These are phyloP conservation scores for Sula dactylatra DNA, from an alignment of 2,113 vertebrate genomes.

Conservation along the genomic window DNA sequence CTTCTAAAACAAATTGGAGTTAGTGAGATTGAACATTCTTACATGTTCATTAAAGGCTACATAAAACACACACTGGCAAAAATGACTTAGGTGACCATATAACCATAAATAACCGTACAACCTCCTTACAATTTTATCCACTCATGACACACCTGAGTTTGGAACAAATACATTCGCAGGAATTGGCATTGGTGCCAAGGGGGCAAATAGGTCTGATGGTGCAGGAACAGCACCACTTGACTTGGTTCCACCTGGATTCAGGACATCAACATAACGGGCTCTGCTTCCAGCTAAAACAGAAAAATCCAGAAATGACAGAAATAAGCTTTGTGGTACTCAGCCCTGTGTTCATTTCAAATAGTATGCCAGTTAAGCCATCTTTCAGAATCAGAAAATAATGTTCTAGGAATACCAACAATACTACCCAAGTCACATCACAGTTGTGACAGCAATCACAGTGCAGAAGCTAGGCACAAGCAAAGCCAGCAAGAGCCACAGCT, in stretches of 20 bases:
- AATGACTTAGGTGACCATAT: background rate
- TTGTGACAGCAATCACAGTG: background rate
- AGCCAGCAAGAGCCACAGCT: background rate
- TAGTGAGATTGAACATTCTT: background rate
- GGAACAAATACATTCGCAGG: slow-evolving; percentile 86
- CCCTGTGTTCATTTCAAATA: background rate
- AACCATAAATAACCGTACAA: background rate
- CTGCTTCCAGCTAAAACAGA: slow-evolving; percentile 73
- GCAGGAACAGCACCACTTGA: slow-evolving; percentile 72
- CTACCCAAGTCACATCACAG: background rate
- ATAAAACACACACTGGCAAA: background rate
- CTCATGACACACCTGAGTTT: slow-evolving; percentile 77
- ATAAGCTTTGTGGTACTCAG: background rate
- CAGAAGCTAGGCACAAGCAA: background rate
- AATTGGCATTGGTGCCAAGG: slow-evolving; percentile 90
- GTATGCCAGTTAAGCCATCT: background rate
- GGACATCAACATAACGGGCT: slow-evolving; percentile 90
- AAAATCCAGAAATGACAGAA: background rate
- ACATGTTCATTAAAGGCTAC: background rate
- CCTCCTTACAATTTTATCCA: background rate
- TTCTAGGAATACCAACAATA: background rate
- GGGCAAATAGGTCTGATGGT: slow-evolving; percentile 90
- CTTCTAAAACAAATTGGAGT: background rate
- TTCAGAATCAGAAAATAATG: background rate
- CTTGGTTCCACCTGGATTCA: slow-evolving; percentile 84